Conservation (phyloP, 2,888 invertebrate genomes). For the Pseudanteris insignis region DNA sequence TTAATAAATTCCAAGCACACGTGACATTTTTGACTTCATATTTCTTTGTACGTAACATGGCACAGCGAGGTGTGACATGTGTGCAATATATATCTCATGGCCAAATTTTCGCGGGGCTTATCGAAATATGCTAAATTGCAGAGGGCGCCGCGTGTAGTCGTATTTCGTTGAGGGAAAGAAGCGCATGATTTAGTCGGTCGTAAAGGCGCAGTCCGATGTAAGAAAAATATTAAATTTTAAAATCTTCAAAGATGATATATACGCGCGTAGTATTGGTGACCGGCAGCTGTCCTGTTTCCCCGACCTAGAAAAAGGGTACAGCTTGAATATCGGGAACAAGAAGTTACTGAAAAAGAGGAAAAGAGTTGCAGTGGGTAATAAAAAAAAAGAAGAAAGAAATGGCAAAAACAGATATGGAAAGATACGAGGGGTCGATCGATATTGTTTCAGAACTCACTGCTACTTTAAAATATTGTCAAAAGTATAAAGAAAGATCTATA, state of each 20-base stretch:
- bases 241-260: conserved; percentile 62
- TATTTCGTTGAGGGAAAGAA: conserved; percentile 13
- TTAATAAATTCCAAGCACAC: too few relatives aligned
- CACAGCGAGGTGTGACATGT: conserved; percentile 25
- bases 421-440: conserved; percentile 49
- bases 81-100: conserved; percentile 33
- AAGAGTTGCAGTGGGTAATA: conserved; percentile 24
- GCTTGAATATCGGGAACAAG: conserved; percentile 38
- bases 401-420: background rate
- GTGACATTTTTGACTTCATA: too few relatives aligned
- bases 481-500: conserved; percentile 39
- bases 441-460: conserved; percentile 61
- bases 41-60: conserved; percentile 1
- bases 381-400: conserved; percentile 15
- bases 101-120: conserved; percentile 42
- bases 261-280: conserved; percentile 65
- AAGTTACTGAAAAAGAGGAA: conserved; percentile 25
- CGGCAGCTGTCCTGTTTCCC: conserved; percentile 60
- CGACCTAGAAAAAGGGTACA: conserved; percentile 30
- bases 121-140: conserved; percentile 55
- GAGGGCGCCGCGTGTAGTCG: conserved; percentile 22
- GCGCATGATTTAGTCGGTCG: conserved; percentile 61
- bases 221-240: conserved; percentile 66
- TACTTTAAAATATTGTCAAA: conserved; percentile 60
- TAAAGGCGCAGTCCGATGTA: conserved; percentile 56